These are phyloP conservation scores for Ceratitis capitata DNA, from an alignment of 1,140 invertebrate species.

Conservation along the genomic window DNA sequence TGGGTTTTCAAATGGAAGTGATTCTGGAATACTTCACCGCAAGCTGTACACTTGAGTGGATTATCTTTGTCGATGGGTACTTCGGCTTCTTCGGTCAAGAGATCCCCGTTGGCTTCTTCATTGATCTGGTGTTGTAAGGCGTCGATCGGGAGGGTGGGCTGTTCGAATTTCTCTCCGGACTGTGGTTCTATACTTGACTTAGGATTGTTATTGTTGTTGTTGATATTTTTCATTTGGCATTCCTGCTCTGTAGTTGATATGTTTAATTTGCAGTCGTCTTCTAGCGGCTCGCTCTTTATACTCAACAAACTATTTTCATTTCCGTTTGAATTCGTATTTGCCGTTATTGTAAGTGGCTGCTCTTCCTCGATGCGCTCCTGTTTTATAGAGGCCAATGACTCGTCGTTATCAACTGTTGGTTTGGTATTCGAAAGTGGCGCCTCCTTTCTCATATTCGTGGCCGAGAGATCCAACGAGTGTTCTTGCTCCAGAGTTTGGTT, in stretches of 20 bases:
- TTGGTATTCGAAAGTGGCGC: not conserved
- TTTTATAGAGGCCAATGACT: slow-evolving; percentile 49
- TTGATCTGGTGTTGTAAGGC: not conserved
- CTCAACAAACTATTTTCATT: slow-evolving; percentile 56
- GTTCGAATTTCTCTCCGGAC: not conserved
- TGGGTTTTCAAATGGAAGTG: slow-evolving; percentile 95
- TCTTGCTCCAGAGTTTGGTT: not conserved
- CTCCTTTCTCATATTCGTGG: slow-evolving; percentile 1
- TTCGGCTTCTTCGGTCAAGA: slow-evolving; percentile 69
- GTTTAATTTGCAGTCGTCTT: slow-evolving; percentile 46
- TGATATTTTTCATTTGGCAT: slow-evolving; percentile 32
- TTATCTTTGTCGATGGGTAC: slow-evolving; percentile 85
- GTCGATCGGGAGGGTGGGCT: not conserved
- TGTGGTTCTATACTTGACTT: slow-evolving; percentile 24
- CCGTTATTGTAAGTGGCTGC: not conserved
- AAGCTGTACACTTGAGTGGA: slow-evolving; percentile 83
- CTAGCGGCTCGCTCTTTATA: slow-evolving; percentile 56
- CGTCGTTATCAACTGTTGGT: not conserved
- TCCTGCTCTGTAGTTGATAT: slow-evolving; percentile 40
- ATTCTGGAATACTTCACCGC: slow-evolving; percentile 94
- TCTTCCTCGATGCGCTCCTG: slow-evolving; percentile 56
- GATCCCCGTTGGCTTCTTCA: slow-evolving; percentile 42
- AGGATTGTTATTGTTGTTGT: slow-evolving; percentile 41
- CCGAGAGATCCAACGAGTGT: slow-evolving; percentile 41
- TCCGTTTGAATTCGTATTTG: slow-evolving; percentile 5